Conservation (phyloP, 2,113 vertebrate species). For the Gadus macrocephalus region DNA sequence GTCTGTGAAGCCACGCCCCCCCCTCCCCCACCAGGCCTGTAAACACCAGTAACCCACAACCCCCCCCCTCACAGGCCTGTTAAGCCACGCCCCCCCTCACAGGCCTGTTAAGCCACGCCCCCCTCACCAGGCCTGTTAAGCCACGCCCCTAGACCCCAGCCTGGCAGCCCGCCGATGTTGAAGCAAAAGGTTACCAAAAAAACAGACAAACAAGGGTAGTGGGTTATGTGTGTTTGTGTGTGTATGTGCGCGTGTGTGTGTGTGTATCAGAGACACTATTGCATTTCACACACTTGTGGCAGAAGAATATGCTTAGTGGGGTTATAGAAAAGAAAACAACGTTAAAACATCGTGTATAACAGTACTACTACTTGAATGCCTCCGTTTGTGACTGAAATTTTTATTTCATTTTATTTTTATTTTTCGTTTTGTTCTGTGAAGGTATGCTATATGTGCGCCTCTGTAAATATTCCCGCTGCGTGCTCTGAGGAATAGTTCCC, state of each 20-base stretch:
- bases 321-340: constrained; percentile 72
- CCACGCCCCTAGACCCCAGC: constrained; percentile 51
- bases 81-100: constrained; percentile 60
- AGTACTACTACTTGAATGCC: constrained; percentile 99
- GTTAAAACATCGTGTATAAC: constrained; percentile 90
- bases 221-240: constrained; percentile 47
- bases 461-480: constrained; percentile 94
- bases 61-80: constrained; percentile 60
- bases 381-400: constrained; percentile 95
- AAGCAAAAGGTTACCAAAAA: constrained; percentile 48
- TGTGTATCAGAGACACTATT: constrained; percentile 52
- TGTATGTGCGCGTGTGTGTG: neutral
- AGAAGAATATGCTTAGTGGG: constrained; percentile 74
- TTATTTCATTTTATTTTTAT: constrained; percentile 84
- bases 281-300: constrained; percentile 63
- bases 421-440: constrained; percentile 87
- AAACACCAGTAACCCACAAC: constrained; percentile 25
- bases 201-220: constrained; percentile 50
- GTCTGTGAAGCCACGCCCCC: constrained; percentile 44
- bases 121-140: neutral
- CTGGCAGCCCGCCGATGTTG: constrained; percentile 54
- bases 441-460: constrained; percentile 96
- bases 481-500: constrained; percentile 99
- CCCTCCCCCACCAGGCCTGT: constrained; percentile 57
- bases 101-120: constrained; percentile 25